A percentile compares a stretch with the other conserved stretches of the same genome.
Evolutionary conservation across 2,797 vertebrate genomes (phyloP).

Genomic region (Protosalanx chinensis): DNA sequence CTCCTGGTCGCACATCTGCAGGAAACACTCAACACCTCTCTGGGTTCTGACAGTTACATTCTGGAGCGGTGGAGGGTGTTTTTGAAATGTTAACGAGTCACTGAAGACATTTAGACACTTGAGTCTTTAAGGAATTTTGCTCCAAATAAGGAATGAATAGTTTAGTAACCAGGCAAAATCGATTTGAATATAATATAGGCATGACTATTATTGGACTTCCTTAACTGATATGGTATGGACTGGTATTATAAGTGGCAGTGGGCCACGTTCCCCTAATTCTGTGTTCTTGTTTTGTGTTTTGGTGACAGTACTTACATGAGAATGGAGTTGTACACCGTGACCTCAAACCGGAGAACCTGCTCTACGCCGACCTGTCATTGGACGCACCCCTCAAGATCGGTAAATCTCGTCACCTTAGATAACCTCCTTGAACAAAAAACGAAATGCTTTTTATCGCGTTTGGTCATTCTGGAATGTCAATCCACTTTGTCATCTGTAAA

Average conservation of each 20-base stretch:
- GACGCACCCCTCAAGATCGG: constrained; percentile 84
- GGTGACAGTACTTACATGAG: constrained; percentile 76
- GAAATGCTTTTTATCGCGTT: background rate
- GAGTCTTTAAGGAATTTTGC: background rate
- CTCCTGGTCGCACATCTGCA: background rate
- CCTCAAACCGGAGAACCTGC: constrained; percentile 82
- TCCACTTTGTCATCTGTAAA: background rate
- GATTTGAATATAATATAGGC: no score
- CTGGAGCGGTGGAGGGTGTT: background rate
- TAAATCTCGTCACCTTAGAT: constrained; percentile 42
- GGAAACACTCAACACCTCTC: background rate
- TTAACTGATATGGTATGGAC: no score
- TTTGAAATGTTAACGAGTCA: background rate
- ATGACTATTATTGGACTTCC: no score
- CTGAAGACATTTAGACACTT: background rate
- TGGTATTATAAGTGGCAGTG: no score
- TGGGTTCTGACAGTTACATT: background rate
- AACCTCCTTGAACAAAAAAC: background rate
- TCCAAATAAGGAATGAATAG: background rate
- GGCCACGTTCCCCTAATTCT: background rate
- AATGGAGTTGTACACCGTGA: constrained; percentile 84
- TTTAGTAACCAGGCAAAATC: no score
- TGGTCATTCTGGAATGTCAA: no score
- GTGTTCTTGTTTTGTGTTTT: constrained; percentile 30
- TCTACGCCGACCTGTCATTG: constrained; percentile 77